phyloP scores from a whole-genome alignment of 2,888 invertebrate genomes.

The Sarcophaga rosellei region DNA sequence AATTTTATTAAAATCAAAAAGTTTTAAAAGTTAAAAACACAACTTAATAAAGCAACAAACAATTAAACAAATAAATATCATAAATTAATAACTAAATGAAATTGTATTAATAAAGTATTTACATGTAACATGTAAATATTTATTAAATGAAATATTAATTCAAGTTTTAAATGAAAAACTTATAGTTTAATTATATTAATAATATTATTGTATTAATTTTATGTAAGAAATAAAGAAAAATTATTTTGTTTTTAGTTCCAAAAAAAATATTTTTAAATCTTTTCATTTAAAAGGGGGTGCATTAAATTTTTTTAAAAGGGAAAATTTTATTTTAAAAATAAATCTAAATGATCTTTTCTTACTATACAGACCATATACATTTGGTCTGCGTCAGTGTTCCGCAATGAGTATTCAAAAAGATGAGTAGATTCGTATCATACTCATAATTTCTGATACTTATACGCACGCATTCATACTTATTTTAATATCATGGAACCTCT shows the following conservation, averaged over 20 bases:
- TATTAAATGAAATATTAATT: constrained; percentile 17
- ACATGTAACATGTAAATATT: constrained; percentile 64
- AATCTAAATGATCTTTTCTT: too few species aligned
- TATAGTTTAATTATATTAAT: constrained; percentile 64
- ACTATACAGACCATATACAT: too few species aligned
- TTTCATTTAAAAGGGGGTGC: constrained; percentile 16
- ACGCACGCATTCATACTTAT: too few species aligned
- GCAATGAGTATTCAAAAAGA: too few species aligned
- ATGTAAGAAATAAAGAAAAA: constrained; percentile 69
- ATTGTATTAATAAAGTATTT: constrained; percentile 52
- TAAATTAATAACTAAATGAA: constrained; percentile 40
- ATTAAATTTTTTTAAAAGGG: background rate
- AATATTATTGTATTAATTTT: constrained; percentile 69
- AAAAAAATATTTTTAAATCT: constrained; percentile 26
- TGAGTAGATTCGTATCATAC: too few species aligned
- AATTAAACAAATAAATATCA: constrained; percentile 29
- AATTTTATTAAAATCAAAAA: constrained; percentile 31
- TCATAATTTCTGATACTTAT: too few species aligned
- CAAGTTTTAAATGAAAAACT: constrained; percentile 14
- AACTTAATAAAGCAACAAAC: constrained; percentile 31
- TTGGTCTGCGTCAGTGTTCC: too few species aligned
- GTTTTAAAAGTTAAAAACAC: constrained; percentile 7
- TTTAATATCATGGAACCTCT: too few species aligned
- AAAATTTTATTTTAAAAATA: too few species aligned
- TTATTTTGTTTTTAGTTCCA: constrained; percentile 68